Base-by-base conservation (phyloP, 2,888 invertebrate genomes). In the Hypomecis punctinalis region DNA sequence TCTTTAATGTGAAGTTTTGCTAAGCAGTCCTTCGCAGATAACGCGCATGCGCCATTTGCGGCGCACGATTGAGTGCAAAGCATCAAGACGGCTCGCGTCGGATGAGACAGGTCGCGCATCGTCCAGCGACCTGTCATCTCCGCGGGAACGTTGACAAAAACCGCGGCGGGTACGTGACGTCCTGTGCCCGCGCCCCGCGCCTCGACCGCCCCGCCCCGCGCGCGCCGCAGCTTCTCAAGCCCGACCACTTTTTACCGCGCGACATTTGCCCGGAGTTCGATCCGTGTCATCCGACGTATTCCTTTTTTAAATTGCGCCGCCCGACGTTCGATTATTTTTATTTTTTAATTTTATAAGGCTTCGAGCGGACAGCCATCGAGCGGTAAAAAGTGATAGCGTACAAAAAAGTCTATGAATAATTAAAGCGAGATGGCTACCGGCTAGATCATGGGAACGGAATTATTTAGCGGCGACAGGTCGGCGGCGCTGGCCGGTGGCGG, bases 251-350 rank as follows among this genome's bases (percentile, higher is more conserved):
- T 93, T 93, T 92, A 92, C 88, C 84, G 88, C 90, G 92, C 93
- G 93, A 92, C 93, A 93, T 93, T 93, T 92, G 92, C 93, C 93
- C 92, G 89, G 93, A 92, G 93, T 93, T 93, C 93, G 92, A 91
- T 91, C 92, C 92, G 90, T 93, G 93, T 93, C 93, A 92, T 91
- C 90, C 89, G 91, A 90, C 92, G 88, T 91, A 91, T 91, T 91
- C 90, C 91, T 93, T 91, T 93, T 92, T 91, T 89, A 89, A 91
- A 91, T 90, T 91, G 90, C 90, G 86, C 85, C 86, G 84, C 69
- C 68, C 66, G 68, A 75, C 79, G 83, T 85, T 90, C 87, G 86
- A 88, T 90, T 90, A 87, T 87, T 88, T 90, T 90, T 88, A 81
- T 86, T 89, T 89, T 91, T 90, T 87, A 87, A 90, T 91, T 90